Evolutionary conservation across 2,888 invertebrate genomes (phyloP).

Genomic region (Sisyra terminalis): DNA sequence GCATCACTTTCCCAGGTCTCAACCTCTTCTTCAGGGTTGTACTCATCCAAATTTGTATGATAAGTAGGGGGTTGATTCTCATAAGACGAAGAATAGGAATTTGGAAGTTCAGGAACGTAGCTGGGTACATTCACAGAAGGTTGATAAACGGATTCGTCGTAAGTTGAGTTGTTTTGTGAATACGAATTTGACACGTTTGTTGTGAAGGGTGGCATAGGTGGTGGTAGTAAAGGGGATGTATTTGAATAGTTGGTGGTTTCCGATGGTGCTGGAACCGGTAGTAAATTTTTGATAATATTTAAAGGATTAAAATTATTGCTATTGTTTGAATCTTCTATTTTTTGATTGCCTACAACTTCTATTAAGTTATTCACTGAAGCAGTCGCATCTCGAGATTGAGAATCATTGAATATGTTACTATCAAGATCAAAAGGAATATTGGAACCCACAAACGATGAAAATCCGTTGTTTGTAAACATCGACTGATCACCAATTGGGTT

Average conservation of each 20-base stretch:
- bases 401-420: conserved; percentile 15
- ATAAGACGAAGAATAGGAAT: neutral
- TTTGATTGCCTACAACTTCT: conserved; percentile 5
- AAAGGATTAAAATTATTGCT: conserved; percentile 4
- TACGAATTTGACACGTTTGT: conserved; percentile 12
- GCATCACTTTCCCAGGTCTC: conserved; percentile 24
- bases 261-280: neutral
- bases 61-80: conserved; percentile 11
- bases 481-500: conserved; percentile 23
- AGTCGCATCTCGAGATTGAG: conserved; percentile 1
- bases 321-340: neutral
- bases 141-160: conserved; percentile 13
- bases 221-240: conserved; percentile 37
- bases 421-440: conserved; percentile 39
- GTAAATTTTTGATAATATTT: conserved; percentile 6
- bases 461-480: conserved; percentile 30
- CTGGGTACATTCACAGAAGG: conserved; percentile 9
- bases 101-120: conserved; percentile 6
- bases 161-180: conserved; percentile 7
- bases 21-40: conserved; percentile 29
- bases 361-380: conserved; percentile 6
- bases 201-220: conserved; percentile 28
- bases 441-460: conserved; percentile 45
- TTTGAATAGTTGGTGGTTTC: conserved; percentile 27
- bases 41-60: conserved; percentile 19